Evolutionary conservation across 2,888 invertebrate species (phyloP), one percentile per base, ranked within the genome.

Genomic region (Alloscopus bannaensis): DNA sequence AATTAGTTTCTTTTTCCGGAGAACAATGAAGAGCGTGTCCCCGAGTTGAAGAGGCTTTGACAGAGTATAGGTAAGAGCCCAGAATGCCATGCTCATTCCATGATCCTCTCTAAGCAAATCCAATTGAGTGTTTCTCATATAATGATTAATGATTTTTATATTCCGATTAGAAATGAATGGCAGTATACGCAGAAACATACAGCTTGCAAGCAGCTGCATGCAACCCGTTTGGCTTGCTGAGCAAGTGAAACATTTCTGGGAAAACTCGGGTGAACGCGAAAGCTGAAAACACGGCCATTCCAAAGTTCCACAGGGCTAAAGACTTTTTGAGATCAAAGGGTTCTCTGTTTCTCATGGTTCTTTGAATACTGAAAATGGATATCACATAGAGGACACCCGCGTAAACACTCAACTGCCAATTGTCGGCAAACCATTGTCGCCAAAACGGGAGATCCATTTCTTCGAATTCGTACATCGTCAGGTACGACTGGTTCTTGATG

Each of bases 361-460:
- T 52, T 29, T 81, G 75, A 8, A 69, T 66, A 11, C 68, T 36
- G 42, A 78, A 83, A 28, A 83, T 81, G 13, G 72, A 57, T 18
- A 59, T 31, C 2, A 83, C 69, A 36, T 83, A 83, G 1, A 42
- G n/a, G 16, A 68, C 52, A n/a, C 70, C 75, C 16, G 76, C 59
- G 22, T 70, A 65, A 20, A 78, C 24, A 64, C 71, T 73, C 22
- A 50, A 55, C 16, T 60, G 28, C 83, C 83, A 83, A 66, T 81
- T 75, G 18, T 76, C 62, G 20, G 70, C 60, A 36, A 83, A 79
- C 81, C 81, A 81, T 36, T 81, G 62, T 65, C 81, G 62, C 83
- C 83, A 83, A 47, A 60, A 81, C 6, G 80, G 80, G 18, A 81
- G 73, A 42, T 83, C 80, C 36, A 83, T 79, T 66, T 76, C 70